Conservation (phyloP, 2,797 vertebrate genomes). For the Siniperca obscura region DNA sequence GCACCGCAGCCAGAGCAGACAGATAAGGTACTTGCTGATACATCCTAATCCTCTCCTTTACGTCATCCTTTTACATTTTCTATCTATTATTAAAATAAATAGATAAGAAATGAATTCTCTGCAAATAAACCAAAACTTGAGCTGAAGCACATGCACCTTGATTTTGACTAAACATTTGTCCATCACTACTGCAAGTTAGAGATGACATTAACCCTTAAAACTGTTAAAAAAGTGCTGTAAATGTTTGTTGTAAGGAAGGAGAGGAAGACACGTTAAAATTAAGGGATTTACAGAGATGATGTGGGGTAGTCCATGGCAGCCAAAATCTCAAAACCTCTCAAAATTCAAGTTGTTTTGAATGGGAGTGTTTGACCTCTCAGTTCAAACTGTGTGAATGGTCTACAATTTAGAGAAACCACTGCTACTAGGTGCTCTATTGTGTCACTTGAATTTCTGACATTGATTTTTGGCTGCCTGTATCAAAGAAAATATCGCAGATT, state of each 20-base stretch:
- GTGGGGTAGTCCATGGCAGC: not conserved
- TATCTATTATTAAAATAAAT: not conserved
- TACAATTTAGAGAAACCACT: not conserved
- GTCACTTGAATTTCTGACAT: not conserved
- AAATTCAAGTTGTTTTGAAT: not conserved
- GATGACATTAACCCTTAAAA: not conserved
- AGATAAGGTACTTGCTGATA: not conserved
- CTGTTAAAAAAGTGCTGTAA: not conserved
- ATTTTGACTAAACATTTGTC: not conserved
- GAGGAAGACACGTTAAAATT: not conserved
- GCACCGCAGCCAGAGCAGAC: not conserved
- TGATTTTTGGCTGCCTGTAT: not conserved
- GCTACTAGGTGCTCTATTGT: not conserved
- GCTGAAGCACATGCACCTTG: not conserved
- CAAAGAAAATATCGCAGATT: not conserved
- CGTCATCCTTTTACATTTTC: not conserved
- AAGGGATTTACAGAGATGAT: not conserved
- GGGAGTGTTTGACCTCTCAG: not conserved
- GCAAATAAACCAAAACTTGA: not conserved
- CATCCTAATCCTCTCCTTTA: not conserved
- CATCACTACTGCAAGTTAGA: not conserved
- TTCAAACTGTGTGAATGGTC: not conserved
- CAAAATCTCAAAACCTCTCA: not conserved
- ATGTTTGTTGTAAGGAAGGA: not conserved
- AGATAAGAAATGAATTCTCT: not conserved